Percentiles rank a stretch among this genome's conserved stretches.
phyloP scores from a whole-genome alignment of 2,888 invertebrate genomes.

The Leistus spinibarbis region DNA sequence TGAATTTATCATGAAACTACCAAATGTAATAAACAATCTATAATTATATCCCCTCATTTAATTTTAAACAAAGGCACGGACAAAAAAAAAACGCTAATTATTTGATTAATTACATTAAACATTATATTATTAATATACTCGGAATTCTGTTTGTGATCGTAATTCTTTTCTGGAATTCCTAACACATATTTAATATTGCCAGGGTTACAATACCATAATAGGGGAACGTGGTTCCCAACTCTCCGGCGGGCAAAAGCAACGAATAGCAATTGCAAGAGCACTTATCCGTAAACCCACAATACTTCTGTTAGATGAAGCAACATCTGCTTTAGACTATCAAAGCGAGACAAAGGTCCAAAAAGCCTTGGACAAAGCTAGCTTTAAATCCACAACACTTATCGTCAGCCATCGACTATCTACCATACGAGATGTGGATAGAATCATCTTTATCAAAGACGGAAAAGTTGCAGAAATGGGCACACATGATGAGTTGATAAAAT shows the following conservation, averaged over 20 bases:
- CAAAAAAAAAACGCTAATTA: too few species aligned
- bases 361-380: conserved; percentile 76
- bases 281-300: conserved; percentile 77
- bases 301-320: conserved; percentile 80
- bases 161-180: too few species aligned
- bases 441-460: conserved; percentile 74
- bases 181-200: too few species aligned
- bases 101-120: too few species aligned
- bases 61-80: too few species aligned
- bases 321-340: conserved; percentile 81
- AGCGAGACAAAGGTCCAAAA: conserved; percentile 80
- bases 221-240: conserved; percentile 81
- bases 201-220: conserved; percentile 78
- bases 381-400: conserved; percentile 73
- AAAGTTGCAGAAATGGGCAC: conserved; percentile 74
- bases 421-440: conserved; percentile 72
- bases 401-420: conserved; percentile 77
- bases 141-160: too few species aligned
- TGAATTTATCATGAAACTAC: conserved; percentile 74
- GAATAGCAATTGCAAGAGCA: conserved; percentile 84
- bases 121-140: too few species aligned
- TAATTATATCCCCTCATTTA: too few species aligned
- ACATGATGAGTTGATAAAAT: conserved; percentile 70
- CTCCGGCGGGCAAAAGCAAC: conserved; percentile 84
- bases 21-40: too few species aligned